Evolutionary conservation across 2,888 invertebrate genomes (phyloP), one percentile per base, ranked within the genome.

Genomic region (Hipparchia semele): DNA sequence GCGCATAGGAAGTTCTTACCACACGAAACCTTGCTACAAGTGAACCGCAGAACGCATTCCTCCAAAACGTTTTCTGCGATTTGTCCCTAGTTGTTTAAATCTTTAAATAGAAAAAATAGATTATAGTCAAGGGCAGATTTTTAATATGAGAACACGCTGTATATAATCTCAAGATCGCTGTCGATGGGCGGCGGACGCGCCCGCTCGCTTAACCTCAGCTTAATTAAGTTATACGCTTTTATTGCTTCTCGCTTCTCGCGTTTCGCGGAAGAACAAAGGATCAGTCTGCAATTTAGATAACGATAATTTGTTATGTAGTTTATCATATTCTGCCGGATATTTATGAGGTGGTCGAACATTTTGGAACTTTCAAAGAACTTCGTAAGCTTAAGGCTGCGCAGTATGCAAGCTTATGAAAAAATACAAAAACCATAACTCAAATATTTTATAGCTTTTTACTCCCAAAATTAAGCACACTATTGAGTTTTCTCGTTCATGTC

Each of bases 221-320:
- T 60, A 71, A 71, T 71, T 61, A 71, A 71, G 67, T 67, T 59
- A 66, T 67, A 54, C 59, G 58, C 49, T 9, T 54, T 71, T 61
- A 71, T 67, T 13, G 51, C 54, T 10, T 4, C 46, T 51, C 53
- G 53, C 51, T 12, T 65, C 12, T 39, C 39, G 39, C 39, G 3
- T 5, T 72, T 60, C 67, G 59, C 68, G 73, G 64, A 73, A 68
- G 45, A 68, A 69, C 69, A 69, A 61, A 69, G 69, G 54, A 53
- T 33, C 68, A 51, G 60, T 62, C 69, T 54, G 69, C 69, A 69
- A 54, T 69, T 69, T 61, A 69, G 69, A 69, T 69, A 61, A 69
- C 2, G 53, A 49, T 46, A 33, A 51, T 59, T 65, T 65, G 65
- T 67, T 58, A 58, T 23, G 67, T 23, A 68, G 23, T 60, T 60